Conservation (phyloP, 2,797 vertebrate species). For the Labeo calbasu region DNA sequence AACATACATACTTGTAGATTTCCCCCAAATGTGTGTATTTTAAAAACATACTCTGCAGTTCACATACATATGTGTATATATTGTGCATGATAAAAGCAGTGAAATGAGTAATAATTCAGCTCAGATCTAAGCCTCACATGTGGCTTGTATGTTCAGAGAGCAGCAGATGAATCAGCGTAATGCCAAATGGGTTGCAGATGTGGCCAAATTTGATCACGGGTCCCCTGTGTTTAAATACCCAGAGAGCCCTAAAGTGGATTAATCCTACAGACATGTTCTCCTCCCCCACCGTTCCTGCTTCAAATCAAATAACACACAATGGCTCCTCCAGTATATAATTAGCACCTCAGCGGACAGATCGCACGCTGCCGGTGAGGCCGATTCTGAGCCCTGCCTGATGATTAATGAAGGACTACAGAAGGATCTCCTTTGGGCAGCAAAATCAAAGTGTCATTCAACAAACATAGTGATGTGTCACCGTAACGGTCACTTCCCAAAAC, state of each 20-base stretch:
- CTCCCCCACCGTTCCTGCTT: slow-evolving; percentile 61
- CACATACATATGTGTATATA: no score
- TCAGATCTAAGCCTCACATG: not conserved
- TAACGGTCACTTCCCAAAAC: slow-evolving; percentile 70
- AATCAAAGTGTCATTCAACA: slow-evolving; percentile 72
- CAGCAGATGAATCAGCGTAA: slow-evolving; percentile 58
- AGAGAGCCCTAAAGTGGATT: slow-evolving; percentile 68
- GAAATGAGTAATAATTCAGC: not conserved
- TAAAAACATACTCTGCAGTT: not conserved
- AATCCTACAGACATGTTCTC: slow-evolving; percentile 66
- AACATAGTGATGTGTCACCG: slow-evolving; percentile 75
- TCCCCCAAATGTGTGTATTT: not conserved
- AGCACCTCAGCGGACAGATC: slow-evolving; percentile 64
- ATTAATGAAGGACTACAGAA: slow-evolving; percentile 52
- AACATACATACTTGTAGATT: not conserved
- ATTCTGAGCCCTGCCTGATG: slow-evolving; percentile 26
- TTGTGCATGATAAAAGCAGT: not conserved
- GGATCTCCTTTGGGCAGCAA: slow-evolving; percentile 65
- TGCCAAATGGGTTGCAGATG: slow-evolving; percentile 65
- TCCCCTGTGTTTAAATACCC: slow-evolving; percentile 61
- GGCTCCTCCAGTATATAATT: slow-evolving; percentile 78
- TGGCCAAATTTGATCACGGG: slow-evolving; percentile 70
- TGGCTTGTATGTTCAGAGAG: slow-evolving; percentile 36
- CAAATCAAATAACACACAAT: slow-evolving; percentile 79
- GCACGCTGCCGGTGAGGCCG: slow-evolving; percentile 45